Evolutionary conservation across 2,888 invertebrate species (phyloP).

Genomic region (Drosophila testacea): DNA sequence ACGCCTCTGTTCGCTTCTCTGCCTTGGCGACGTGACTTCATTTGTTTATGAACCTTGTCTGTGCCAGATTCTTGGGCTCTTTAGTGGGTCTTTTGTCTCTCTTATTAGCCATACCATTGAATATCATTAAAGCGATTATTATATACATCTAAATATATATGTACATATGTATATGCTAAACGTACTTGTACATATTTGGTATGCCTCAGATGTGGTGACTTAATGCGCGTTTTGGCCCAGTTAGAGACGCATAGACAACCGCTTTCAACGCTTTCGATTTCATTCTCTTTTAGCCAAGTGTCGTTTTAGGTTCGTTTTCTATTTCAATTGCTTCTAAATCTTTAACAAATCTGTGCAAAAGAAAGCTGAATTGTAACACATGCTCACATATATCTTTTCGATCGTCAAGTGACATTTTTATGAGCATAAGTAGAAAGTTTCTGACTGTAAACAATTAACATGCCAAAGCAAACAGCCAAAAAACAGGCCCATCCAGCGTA

Average conservation of each 20-base stretch:
- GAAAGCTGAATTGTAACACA: conserved; percentile 72
- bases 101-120: conserved; percentile 51
- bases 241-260: conserved; percentile 52
- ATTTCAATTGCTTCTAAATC: conserved; percentile 80
- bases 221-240: conserved; percentile 76
- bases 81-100: conserved; percentile 34
- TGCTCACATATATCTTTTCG: conserved; percentile 62
- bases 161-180: conserved; percentile 11
- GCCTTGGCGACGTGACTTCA: conserved; percentile 62
- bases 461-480: conserved; percentile 49
- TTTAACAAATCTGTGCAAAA: conserved; percentile 62
- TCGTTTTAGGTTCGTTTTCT: conserved; percentile 62
- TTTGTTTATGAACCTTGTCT: conserved; percentile 45
- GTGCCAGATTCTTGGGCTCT: conserved; percentile 67
- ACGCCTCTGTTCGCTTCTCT: conserved; percentile 21
- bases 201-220: conserved; percentile 65
- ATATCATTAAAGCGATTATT: conserved; percentile 61
- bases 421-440: conserved; percentile 77
- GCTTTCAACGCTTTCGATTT: conserved; percentile 77
- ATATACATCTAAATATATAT: conserved; percentile 15
- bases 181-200: conserved; percentile 70
- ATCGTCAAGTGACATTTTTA: conserved; percentile 65
- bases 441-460: conserved; percentile 66
- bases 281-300: conserved; percentile 63
- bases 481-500: conserved; percentile 36